A percentile compares a stretch with the other conserved stretches of the same genome.
Evolutionary conservation across 92 coral and sea anemone genomes (phyloP).

Genomic region (Actinostola sp.): DNA sequence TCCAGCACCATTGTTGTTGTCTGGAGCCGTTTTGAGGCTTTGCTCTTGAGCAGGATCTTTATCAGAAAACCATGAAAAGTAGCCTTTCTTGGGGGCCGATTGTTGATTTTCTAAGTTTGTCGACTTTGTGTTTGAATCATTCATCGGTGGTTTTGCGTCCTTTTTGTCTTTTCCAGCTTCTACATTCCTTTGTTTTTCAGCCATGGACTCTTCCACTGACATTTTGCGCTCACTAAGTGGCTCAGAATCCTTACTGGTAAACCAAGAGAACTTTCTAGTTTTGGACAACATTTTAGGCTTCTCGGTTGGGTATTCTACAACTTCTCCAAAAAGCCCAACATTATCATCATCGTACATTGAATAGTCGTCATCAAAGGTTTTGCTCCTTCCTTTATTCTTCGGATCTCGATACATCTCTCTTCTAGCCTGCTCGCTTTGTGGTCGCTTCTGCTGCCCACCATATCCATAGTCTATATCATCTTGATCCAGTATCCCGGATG

Average conservation of each 20-base stretch:
- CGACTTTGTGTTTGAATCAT: not conserved
- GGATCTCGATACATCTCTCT: slow-evolving; percentile 14
- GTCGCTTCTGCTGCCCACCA: not conserved
- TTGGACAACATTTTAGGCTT: slow-evolving; percentile 20
- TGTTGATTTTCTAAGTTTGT: not conserved
- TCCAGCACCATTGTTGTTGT: slow-evolving; percentile 3
- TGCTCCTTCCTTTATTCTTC: not conserved
- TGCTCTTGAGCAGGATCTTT: slow-evolving; percentile 9
- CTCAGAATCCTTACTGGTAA: slow-evolving; percentile 26
- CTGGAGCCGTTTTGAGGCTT: not conserved
- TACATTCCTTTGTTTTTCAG: not conserved
- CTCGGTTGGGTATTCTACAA: slow-evolving; percentile 7
- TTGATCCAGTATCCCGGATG: slow-evolving; percentile 13
- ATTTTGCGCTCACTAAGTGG: not conserved
- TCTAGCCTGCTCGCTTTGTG: slow-evolving; percentile 7
- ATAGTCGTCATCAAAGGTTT: slow-evolving; percentile 28
- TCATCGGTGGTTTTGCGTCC: no score
- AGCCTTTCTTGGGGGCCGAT: slow-evolving; percentile 8
- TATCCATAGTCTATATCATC: slow-evolving; percentile 12
- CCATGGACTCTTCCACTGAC: slow-evolving; percentile 12
- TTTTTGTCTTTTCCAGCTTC: not conserved
- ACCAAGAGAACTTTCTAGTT: slow-evolving; percentile 31
- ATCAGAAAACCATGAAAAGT: slow-evolving; percentile 42
- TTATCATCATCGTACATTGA: slow-evolving; percentile 33
- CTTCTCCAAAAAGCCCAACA: slow-evolving; percentile 35